Evolutionary conservation across 2,113 vertebrate genomes (phyloP), one percentile per base, ranked within the genome.

Genomic region (Sceloporus tristichus): DNA sequence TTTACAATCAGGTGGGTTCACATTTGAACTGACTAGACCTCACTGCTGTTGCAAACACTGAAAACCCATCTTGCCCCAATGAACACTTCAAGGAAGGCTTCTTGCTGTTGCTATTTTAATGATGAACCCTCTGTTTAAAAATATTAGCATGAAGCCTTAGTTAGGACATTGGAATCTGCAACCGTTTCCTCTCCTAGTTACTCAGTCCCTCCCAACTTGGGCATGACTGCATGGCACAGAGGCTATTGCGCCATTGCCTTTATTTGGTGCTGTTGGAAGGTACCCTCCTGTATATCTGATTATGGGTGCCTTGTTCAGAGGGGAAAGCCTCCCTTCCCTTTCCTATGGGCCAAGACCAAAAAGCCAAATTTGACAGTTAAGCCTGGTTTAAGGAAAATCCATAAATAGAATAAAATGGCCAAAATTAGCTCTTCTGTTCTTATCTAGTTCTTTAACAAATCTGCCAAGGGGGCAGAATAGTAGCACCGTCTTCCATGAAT

Each of bases 331-430:
- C 11, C 29, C 54, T 81, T 2, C 25, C 34, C 21, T 9, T 65
- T 82, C 29, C 54, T 87, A 13, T 65, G 48, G 25, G 23, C 19
- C 27, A 34, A 74, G 7, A 34, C 56, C 74, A 53, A 53, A 27
- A 40, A 65, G 73, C 27, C 54, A n/a, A 2, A 34, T 70, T 66
- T 53, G 56, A 62, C 27, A 59, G 42, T 9, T 9, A 62, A 29
- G 29, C 19, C 40, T 78, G 14, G 21, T 53, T 5, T 11, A 48
- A 1, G 38, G 48, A 21, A 68, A 42, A 19, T 85, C 73, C 88
- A 90, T 81, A 27, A 86, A 84, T 82, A 71, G 65, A 25, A 89
- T 89, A 91, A 89, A 56, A 7, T 7, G 8, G 40, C 8, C 65
- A 59, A 40, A 25, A 11, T 27, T 27, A 71, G 68, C 10, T 48